Evolutionary conservation across 2,888 invertebrate species (phyloP), one percentile per base, ranked within the genome.

Genomic region (Eilema depressum): DNA sequence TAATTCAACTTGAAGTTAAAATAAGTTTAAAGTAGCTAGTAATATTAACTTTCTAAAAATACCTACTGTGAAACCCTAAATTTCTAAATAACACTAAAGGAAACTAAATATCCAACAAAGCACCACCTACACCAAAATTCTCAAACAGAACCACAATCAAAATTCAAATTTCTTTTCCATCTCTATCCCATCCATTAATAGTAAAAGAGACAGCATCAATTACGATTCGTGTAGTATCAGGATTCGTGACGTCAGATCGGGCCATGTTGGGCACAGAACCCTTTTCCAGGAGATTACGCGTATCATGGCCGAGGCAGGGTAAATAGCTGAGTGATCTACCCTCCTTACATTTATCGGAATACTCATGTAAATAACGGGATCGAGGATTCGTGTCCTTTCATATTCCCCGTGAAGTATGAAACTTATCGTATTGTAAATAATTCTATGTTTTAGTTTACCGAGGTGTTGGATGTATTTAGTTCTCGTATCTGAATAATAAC

Each of bases 251-350:
- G 84, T 84, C 83, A 84, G 70, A 84, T 68, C 75, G 66, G 70
- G 70, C 70, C 68, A 37, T 80, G 78, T 78, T 82, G 84, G 82
- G 81, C 83, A 73, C 81, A 74, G 76, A 87, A 89, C 92, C 93
- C 91, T 91, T 93, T 91, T 91, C 89, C 88, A 78, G 86, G 84
- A 93, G 92, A 93, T 94, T 93, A 93, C 91, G 86, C 90, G 86
- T 90, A 91, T 93, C 91, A 89, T 86, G 86, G 84, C 83, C 85
- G 78, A 81, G 84, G 82, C 83, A 79, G 88, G 87, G 89, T 88
- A 91, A 88, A 90, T 89, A 89, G 86, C 84, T 82, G 73, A 77
- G 78, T 77, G 61, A 79, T 84, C 69, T 74, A 85, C 88, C 88
- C 87, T 86, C 85, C 85, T 88, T 86, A 91, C 88, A 90, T 90